Base-by-base conservation (phyloP, 2,113 vertebrate species). In the Oncorhynchus mykiss region DNA sequence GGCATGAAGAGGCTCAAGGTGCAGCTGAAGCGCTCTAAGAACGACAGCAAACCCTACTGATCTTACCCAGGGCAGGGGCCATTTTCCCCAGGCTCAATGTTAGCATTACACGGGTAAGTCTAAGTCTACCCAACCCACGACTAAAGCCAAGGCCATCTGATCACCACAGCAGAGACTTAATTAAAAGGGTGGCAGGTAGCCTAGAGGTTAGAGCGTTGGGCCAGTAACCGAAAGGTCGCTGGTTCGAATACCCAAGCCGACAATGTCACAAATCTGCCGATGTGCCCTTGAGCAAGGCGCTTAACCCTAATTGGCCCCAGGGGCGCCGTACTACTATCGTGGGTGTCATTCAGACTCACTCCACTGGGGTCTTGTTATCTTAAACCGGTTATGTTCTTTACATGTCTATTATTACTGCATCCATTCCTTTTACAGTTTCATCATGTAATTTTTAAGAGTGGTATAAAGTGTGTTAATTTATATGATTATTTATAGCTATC, bases 11-110 rank as follows among this genome's bases (percentile, higher is more conserved):
- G 97, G 93, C 96, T 99, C 94, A 99, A 99, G 95, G 97, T 99
- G 92, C 97, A 99, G 93, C 96, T 99, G 94, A 99, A 99, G 87
- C 96, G 97, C 92, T 98, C 96, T 93, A 99, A 99, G 95, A 99
- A 98, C 49, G 97, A 99, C 96, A 98, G 97, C 97, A 99, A 99
- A 94, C 97, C 97, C 92, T 99, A 99, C 97, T 99, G 97, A 99
- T 95, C 94, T 92, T 93, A 92, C 91, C 90, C 93, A 5, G 51
- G 51, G 49, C 93, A 89, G 92, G 95, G 78, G 93, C 81, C 39
- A 59, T 80, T 45, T 81, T 60, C 39, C 86, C 80, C 84, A 95
- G 94, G 96, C 95, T 96, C 94, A 94, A 93, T 94, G 93, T 96
- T 99, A 98, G 96, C 96, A 96, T 96, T 96, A 95, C 94, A 96